Percentiles rank a stretch among this genome's conserved stretches.
phyloP scores from a whole-genome alignment of 2,797 vertebrate species.

The Takifugu rubripes region DNA sequence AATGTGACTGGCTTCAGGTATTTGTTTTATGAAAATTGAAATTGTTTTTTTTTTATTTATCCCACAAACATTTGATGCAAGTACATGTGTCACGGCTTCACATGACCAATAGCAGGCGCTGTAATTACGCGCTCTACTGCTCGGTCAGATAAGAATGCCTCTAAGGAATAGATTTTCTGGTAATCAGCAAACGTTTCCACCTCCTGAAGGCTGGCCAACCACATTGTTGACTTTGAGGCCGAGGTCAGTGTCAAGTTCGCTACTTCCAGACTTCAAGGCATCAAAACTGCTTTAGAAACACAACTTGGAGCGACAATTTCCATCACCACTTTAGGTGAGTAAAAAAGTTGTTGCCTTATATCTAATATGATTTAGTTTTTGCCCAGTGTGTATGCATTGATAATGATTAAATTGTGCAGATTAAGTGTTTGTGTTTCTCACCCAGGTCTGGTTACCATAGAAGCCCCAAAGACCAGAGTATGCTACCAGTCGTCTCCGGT shows the following conservation, averaged over 20 bases:
- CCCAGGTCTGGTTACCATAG: slow-evolving; percentile 62
- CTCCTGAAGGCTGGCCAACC: neutral
- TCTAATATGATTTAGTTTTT: neutral
- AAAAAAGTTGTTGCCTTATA: neutral
- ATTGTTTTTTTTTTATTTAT: neutral
- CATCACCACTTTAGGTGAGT: slow-evolving; percentile 57
- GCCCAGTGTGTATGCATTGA: neutral
- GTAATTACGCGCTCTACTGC: neutral
- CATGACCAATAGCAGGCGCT: no score
- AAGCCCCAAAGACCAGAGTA: slow-evolving; percentile 1
- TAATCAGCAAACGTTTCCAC: neutral
- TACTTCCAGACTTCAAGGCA: slow-evolving; percentile 19
- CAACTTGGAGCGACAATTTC: accelerated
- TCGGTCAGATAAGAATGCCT: no score
- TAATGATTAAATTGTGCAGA: neutral
- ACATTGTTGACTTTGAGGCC: slow-evolving; percentile 37
- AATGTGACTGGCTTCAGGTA: slow-evolving; percentile 32
- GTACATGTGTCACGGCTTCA: no score
- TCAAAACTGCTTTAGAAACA: accelerated
- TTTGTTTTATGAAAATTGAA: neutral
- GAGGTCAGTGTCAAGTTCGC: slow-evolving; percentile 17
- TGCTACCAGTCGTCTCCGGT: neutral
- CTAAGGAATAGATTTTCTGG: neutral
- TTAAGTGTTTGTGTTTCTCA: neutral
- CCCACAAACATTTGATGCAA: neutral